Percentiles rank a stretch among this genome's conserved stretches.
Evolutionary conservation across 2,113 vertebrate species (phyloP).

Genomic region (Microcebus tavaratra): DNA sequence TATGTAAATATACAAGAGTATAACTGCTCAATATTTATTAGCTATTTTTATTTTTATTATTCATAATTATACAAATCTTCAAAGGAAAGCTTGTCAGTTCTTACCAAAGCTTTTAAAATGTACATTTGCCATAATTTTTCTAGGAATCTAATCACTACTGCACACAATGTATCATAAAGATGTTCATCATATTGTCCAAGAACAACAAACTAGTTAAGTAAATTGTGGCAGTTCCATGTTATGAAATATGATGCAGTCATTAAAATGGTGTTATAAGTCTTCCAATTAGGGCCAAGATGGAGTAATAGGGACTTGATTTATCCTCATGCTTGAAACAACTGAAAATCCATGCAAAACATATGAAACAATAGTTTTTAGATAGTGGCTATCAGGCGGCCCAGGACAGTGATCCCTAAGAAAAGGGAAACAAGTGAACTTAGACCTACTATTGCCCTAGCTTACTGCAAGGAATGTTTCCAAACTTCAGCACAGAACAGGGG

Average conservation of each 20-base stretch:
- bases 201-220: not conserved
- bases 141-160: not conserved
- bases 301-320: no score
- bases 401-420: not conserved
- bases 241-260: not conserved
- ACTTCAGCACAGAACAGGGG: not conserved
- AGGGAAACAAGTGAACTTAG: not conserved
- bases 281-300: not conserved
- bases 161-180: not conserved
- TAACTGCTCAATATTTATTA: not conserved
- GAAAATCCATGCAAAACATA: not conserved
- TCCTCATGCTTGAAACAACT: not conserved
- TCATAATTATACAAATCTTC: not conserved
- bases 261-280: not conserved
- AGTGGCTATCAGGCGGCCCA: not conserved
- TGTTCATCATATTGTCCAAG: not conserved
- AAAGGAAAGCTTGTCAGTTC: not conserved
- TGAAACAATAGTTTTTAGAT: not conserved
- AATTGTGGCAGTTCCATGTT: not conserved
- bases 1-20: not conserved
- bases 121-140: not conserved
- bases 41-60: no score
- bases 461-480: not conserved
- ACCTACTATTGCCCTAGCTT: not conserved
- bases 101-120: not conserved